phyloP scores from a whole-genome alignment of 2,888 invertebrate species.

The Cremastobaeus sp. region DNA sequence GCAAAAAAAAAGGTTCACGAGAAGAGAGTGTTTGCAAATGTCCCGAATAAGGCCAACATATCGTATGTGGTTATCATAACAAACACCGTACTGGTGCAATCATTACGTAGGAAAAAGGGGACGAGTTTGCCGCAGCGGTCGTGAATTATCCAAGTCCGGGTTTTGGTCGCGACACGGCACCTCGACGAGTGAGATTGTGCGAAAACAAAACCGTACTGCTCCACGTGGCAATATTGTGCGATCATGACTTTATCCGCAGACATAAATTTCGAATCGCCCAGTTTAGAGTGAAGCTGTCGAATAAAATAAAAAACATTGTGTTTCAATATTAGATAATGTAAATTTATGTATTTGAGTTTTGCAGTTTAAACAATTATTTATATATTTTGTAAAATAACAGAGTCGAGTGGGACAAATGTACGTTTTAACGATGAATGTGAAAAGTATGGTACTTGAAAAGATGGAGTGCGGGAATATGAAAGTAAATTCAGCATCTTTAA shows the following conservation, averaged over 20 bases:
- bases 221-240: conserved; percentile 18
- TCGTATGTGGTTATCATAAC: no score
- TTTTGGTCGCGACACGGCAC: conserved; percentile 43
- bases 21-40: no score
- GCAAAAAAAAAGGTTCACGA: no score
- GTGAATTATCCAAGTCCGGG: conserved; percentile 63
- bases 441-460: conserved; percentile 9
- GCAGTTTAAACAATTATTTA: no score
- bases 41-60: no score
- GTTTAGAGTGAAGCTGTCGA: no score
- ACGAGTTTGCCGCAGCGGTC: conserved; percentile 62
- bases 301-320: not conserved
- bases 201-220: conserved; percentile 15
- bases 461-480: not conserved
- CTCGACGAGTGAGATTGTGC: conserved; percentile 26
- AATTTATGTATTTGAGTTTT: no score
- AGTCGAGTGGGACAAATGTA: no score
- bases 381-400: no score
- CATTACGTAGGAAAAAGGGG: conserved; percentile 50
- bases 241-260: conserved; percentile 8
- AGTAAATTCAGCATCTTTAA: conserved; percentile 38
- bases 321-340: no score
- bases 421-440: no score
- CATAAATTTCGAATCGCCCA: not conserved
- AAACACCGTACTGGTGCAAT: conserved; percentile 18